These are phyloP conservation scores for Enteromius afrohamiltoni DNA, from an alignment of 2,797 vertebrate species.

Conservation along the genomic window DNA sequence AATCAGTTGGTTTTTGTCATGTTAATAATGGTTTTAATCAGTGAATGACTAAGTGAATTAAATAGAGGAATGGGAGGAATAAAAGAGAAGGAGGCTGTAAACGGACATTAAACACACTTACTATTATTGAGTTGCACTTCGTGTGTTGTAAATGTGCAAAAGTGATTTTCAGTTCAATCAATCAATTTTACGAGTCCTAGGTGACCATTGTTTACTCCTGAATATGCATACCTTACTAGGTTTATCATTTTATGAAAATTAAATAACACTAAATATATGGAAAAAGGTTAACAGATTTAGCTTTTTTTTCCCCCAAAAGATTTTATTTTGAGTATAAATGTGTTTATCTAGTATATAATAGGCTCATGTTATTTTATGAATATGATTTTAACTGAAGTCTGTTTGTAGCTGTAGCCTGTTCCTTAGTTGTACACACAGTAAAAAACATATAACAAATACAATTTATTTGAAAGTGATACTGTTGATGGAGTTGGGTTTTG, in stretches of 20 bases:
- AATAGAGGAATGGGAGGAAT: constrained; percentile 84
- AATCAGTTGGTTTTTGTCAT: constrained; percentile 95
- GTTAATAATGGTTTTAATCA: constrained; percentile 98
- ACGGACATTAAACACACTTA: constrained; percentile 90
- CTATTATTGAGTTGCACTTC: constrained; percentile 91
- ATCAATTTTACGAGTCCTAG: constrained; percentile 67
- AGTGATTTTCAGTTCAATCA: constrained; percentile 65
- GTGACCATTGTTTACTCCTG: constrained; percentile 66
- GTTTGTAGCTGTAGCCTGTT: neutral
- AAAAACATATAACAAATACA: neutral
- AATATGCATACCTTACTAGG: constrained; percentile 64
- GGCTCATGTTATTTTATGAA: neutral
- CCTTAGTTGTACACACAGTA: neutral
- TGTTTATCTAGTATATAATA: neutral
- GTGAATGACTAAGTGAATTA: constrained; percentile 91
- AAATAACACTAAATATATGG: constrained; percentile 26
- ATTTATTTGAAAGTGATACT: constrained; percentile 35
- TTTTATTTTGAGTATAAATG: neutral
- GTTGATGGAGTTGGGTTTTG: neutral
- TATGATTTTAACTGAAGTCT: neutral
- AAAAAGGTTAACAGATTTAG: neutral
- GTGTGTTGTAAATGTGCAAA: constrained; percentile 83
- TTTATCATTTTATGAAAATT: constrained; percentile 62
- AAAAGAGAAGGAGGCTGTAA: constrained; percentile 87
- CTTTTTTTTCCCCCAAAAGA: neutral